Evolutionary conservation across 1,140 invertebrate species (phyloP).

Genomic region (Lethrus apterus): DNA sequence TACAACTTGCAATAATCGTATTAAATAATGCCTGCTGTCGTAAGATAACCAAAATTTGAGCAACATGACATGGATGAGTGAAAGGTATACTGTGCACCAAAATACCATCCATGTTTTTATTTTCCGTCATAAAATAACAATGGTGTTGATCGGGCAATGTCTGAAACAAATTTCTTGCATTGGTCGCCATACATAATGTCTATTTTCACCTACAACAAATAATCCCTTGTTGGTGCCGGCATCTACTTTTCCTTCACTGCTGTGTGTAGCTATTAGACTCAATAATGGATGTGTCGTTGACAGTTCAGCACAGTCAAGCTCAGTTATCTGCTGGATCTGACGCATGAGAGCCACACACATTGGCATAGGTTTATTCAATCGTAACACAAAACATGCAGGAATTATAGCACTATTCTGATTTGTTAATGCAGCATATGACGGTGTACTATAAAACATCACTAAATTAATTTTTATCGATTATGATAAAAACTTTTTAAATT

Average conservation of each 20-base stretch:
- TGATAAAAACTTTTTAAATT: conserved; percentile 13
- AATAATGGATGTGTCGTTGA: conserved; percentile 61
- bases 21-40: conserved; percentile 91
- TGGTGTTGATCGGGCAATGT: conserved; percentile 87
- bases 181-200: conserved; percentile 27
- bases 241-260: conserved; percentile 60
- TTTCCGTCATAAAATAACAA: conserved; percentile 87
- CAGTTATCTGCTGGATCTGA: conserved; percentile 65
- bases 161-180: conserved; percentile 46
- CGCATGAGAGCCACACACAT: conserved; percentile 69
- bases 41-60: conserved; percentile 74
- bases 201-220: conserved; percentile 69
- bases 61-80: conserved; percentile 89
- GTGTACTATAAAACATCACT: no score
- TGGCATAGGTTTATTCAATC: conserved; percentile 78
- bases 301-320: conserved; percentile 61
- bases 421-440: conserved; percentile 70
- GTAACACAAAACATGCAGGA: conserved; percentile 85
- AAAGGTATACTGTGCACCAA: conserved; percentile 81
- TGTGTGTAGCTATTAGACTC: conserved; percentile 65
- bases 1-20: conserved; percentile 77
- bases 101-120: conserved; percentile 68
- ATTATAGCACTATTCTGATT: conserved; percentile 79
- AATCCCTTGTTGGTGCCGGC: conserved; percentile 64
- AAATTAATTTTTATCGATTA: conserved; percentile 1